Percentiles rank a stretch among this genome's conserved stretches.
phyloP scores from a whole-genome alignment of 2,888 invertebrate species.

The Mythimna impura region DNA sequence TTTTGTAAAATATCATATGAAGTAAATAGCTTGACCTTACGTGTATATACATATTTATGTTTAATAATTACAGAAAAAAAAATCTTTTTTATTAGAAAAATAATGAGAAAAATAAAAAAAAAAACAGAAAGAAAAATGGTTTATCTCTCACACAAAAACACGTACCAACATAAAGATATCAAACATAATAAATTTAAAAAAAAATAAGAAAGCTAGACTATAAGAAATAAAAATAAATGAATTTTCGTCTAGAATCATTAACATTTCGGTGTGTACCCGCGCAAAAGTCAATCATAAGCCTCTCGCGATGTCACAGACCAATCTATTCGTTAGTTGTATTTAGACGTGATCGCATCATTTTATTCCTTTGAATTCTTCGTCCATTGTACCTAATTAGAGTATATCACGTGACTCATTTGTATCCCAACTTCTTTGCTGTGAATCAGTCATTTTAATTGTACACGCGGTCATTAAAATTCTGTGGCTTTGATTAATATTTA shows the following conservation, averaged over 20 bases:
- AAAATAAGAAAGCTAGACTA: not conserved
- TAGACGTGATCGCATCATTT: slow-evolving; percentile 79
- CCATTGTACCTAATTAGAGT: slow-evolving; percentile 78
- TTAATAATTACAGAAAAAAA: too few species aligned
- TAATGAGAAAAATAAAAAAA: too few species aligned
- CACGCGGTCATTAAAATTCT: slow-evolving; percentile 73
- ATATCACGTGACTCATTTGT: slow-evolving; percentile 77
- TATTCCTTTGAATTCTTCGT: slow-evolving; percentile 71
- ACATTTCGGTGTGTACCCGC: slow-evolving; percentile 3
- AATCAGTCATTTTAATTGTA: slow-evolving; percentile 84
- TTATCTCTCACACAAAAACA: too few species aligned
- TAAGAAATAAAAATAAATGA: not conserved
- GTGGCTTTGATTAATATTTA: slow-evolving; percentile 76
- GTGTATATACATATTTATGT: too few species aligned
- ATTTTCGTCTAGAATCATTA: slow-evolving; percentile 1
- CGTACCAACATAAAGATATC: not conserved
- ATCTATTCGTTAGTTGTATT: slow-evolving; percentile 72
- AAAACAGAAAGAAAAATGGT: too few species aligned
- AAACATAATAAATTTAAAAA: not conserved
- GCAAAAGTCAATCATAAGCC: slow-evolving; percentile 26
- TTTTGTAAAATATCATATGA: too few species aligned
- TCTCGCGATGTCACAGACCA: slow-evolving; percentile 36
- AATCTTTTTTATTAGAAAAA: too few species aligned
- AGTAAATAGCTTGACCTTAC: too few species aligned
- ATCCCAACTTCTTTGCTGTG: slow-evolving; percentile 76